A percentile compares a stretch with the other conserved stretches of the same genome.
Conservation (phyloP, 2,888 invertebrate species). For the Lapara coniferarum region DNA sequence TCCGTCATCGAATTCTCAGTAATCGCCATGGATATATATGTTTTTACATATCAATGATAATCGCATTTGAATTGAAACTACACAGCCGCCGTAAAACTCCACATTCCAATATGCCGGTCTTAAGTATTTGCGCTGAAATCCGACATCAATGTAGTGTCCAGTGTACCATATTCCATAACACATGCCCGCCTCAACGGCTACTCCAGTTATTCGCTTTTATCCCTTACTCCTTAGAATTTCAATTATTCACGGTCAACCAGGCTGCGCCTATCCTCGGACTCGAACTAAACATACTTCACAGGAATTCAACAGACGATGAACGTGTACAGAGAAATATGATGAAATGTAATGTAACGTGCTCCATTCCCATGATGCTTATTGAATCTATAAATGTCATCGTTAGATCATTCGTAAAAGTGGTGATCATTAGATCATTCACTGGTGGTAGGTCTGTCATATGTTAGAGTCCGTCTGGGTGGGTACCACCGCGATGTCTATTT, state of each 20-base stretch:
- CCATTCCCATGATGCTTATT: constrained; percentile 4
- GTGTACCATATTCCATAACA: constrained; percentile 26
- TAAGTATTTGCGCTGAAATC: constrained; percentile 16
- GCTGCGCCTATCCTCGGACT: neutral
- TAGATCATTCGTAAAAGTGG: neutral
- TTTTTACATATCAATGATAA: too few relatives aligned
- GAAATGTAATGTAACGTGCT: neutral
- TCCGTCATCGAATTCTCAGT: neutral
- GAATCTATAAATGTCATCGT: neutral
- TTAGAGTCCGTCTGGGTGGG: too few relatives aligned
- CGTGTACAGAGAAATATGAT: neutral
- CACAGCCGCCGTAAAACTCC: constrained; percentile 8
- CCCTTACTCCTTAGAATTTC: constrained; percentile 32
- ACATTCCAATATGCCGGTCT: neutral
- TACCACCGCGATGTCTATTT: too few relatives aligned
- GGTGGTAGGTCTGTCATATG: too few relatives aligned
- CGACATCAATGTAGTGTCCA: constrained; percentile 27
- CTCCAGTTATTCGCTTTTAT: constrained; percentile 43
- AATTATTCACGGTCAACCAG: constrained; percentile 35
- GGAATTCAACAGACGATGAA: neutral
- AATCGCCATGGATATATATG: too few relatives aligned
- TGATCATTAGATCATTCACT: too few relatives aligned
- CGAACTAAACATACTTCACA: neutral
- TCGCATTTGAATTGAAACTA: neutral
- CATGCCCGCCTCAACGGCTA: constrained; percentile 32